phyloP scores from a whole-genome alignment of 2,113 vertebrate species.

The Pituophis catenifer region DNA sequence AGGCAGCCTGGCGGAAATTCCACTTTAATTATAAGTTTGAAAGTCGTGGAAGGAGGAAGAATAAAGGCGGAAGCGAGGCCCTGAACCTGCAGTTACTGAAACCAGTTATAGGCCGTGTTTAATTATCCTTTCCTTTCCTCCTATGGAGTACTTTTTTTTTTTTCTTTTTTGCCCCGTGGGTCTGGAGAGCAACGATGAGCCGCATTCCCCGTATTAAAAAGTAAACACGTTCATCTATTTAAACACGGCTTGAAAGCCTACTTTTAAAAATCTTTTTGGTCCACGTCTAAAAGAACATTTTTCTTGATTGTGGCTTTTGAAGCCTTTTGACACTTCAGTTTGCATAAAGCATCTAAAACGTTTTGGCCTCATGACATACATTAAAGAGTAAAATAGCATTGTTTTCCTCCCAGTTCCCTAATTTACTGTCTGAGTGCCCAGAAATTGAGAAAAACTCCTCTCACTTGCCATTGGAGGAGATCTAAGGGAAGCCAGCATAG shows the following conservation, averaged over 20 bases:
- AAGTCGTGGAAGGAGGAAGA: slow-evolving; percentile 3
- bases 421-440: not conserved
- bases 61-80: slow-evolving; percentile 17
- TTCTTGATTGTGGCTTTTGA: not conserved
- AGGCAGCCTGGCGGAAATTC: not conserved
- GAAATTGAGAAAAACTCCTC: not conserved
- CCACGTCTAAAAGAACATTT: not conserved
- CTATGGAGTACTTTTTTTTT: not conserved
- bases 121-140: not conserved
- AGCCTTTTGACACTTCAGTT: not conserved
- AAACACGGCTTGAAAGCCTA: not conserved
- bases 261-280: not conserved
- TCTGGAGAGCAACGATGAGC: not conserved
- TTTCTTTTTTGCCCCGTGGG: not conserved
- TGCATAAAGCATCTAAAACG: not conserved
- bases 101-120: not conserved
- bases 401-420: not conserved
- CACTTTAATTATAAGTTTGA: not conserved
- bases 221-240: not conserved
- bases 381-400: not conserved
- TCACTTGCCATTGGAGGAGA: not conserved
- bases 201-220: too few relatives aligned
- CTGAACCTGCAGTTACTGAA: not conserved
- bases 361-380: not conserved
- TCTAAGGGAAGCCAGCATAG: not conserved